Base-by-base conservation (phyloP, 2,797 vertebrate species). In the Allobates femoralis region DNA sequence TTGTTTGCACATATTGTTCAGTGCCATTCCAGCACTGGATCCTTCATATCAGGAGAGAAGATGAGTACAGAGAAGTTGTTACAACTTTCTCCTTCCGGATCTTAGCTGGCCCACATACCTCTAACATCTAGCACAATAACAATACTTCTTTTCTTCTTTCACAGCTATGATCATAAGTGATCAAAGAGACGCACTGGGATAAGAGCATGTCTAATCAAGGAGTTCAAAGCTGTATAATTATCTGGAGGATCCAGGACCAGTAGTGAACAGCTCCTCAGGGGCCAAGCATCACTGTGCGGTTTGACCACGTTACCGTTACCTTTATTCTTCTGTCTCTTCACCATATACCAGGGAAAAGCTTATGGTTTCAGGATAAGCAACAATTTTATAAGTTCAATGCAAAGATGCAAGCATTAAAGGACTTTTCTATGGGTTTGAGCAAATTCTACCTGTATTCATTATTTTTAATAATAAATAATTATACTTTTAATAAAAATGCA, bases 401-500 rank as follows among this genome's bases (percentile, higher is more conserved):
- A 37, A 37, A 37, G 3, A 67, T 32, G 14, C 1, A 67, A 11
- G 32, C 2, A 21, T 2, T 11, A 67, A 8, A 32, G 67, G 16
- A 11, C 16, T 12, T 0, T 5, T 71, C 67, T 4, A n/a, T 46
- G 19, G 67, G 10, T 41, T 41, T 71, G 3, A 71, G 8, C 11
- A n/a, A 21, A 11, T 37, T n/a, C 14, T 46, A 41, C 41, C 11
- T 41, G 23, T 41, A 46, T 14, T 7, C 34, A 15, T 41, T 71
- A 41, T 41, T 71, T 71, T 41, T 71, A 71, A 71, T 71, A 71
- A 46, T 41, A 71, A 41, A n/a, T n/a, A n/a, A n/a, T n/a, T n/a
- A n/a, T n/a, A n/a, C n/a, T n/a, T n/a, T n/a, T n/a, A 71, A 71
- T 71, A 71, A 46, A 71, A 71, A 41, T 41, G 10, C 34, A 41